phyloP scores from a whole-genome alignment of 2,113 vertebrate genomes.

The Tachysurus vachellii region DNA sequence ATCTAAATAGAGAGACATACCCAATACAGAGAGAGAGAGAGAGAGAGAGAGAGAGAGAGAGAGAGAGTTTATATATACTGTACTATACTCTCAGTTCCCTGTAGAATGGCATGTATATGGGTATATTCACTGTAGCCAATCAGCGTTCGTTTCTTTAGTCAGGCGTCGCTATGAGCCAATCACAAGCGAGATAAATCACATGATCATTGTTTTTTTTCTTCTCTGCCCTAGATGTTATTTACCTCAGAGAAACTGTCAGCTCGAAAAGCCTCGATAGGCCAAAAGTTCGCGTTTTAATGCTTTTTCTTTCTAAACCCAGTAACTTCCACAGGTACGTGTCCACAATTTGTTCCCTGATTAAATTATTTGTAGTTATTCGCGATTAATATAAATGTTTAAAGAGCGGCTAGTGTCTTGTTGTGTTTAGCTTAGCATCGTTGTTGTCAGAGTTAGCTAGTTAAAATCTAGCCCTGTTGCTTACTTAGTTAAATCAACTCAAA shows the following conservation, averaged over 20 bases:
- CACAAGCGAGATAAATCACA: background rate
- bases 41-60: too few species aligned
- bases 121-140: conserved; percentile 57
- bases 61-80: too few species aligned
- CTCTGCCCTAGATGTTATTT: background rate
- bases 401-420: background rate
- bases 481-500: background rate
- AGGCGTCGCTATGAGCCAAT: conserved; percentile 60
- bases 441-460: background rate
- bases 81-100: background rate
- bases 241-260: conserved; percentile 22
- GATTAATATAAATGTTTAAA: background rate
- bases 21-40: too few species aligned
- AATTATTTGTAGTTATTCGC: too few species aligned
- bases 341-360: background rate
- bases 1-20: too few species aligned
- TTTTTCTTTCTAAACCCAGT: background rate
- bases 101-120: background rate
- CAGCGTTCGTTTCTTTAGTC: conserved; percentile 29
- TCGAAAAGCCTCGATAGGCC: background rate
- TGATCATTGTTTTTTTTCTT: conserved; percentile 61
- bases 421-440: background rate
- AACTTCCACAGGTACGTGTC: background rate
- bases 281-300: background rate
- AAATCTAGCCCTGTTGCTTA: background rate